A percentile compares a stretch with the other conserved stretches of the same genome.
phyloP scores from a whole-genome alignment of 2,797 vertebrate species.

The Gambelia wislizenii region DNA sequence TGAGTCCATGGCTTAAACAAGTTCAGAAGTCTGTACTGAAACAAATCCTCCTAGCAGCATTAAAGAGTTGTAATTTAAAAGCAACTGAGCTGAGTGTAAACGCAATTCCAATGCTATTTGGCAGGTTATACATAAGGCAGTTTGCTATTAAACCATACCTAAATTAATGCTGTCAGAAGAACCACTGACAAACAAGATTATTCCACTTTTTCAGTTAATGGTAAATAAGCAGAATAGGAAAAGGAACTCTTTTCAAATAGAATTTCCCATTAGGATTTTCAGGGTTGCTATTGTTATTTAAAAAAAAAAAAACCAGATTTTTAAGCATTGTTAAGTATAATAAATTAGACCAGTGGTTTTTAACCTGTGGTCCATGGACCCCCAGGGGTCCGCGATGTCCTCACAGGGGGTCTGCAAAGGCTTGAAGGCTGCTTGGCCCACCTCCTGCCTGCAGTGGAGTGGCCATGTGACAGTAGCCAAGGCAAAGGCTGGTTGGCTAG shows the following conservation, averaged over 20 bases:
- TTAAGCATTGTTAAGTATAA: not conserved
- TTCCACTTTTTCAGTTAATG: constrained; percentile 17
- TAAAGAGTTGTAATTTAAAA: constrained; percentile 22
- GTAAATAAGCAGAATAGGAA: not conserved
- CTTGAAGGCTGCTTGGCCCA: too few relatives aligned
- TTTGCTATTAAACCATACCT: not conserved
- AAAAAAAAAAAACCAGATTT: too few relatives aligned
- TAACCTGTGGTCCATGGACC: too few relatives aligned
- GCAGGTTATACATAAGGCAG: constrained; percentile 28
- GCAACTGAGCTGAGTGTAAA: constrained; percentile 41
- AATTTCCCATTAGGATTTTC: not conserved
- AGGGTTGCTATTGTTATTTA: not conserved
- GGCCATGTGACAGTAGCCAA: too few relatives aligned
- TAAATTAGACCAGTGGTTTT: not conserved
- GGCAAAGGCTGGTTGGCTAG: too few relatives aligned
- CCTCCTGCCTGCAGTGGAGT: too few relatives aligned
- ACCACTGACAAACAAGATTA: not conserved
- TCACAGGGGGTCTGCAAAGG: too few relatives aligned
- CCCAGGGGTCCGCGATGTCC: too few relatives aligned
- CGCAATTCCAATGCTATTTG: constrained; percentile 5
- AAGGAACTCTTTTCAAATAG: not conserved
- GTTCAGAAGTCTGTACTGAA: constrained; percentile 19
- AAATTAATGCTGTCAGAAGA: not conserved
- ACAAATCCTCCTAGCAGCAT: constrained; percentile 11
- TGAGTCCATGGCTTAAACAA: constrained; percentile 26